Evolutionary conservation across 2,888 invertebrate species (phyloP).

Genomic region (Ophioninae sp.): DNA sequence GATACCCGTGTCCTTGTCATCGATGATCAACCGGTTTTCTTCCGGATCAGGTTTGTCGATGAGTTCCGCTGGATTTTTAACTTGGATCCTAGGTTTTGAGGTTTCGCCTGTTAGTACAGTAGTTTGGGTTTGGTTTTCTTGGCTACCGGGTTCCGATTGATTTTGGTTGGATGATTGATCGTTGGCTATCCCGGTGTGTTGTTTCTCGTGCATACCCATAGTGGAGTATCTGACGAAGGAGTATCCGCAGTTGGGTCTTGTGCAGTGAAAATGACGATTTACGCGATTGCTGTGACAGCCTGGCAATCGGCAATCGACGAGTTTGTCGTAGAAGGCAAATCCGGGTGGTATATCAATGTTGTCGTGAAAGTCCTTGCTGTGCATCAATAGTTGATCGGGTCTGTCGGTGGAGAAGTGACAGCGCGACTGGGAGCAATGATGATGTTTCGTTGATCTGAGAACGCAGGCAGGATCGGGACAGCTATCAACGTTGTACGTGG

Average conservation of each 20-base stretch:
- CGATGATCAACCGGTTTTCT: conserved; percentile 71
- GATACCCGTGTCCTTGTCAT: conserved; percentile 75
- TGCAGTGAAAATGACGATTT: conserved; percentile 90
- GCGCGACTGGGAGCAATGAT: conserved; percentile 91
- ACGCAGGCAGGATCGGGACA: conserved; percentile 91
- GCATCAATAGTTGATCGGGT: conserved; percentile 89
- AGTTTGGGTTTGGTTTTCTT: conserved; percentile 68
- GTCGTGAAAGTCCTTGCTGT: conserved; percentile 93
- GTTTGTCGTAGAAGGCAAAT: conserved; percentile 91
- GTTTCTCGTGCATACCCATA: conserved; percentile 88
- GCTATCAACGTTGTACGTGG: conserved; percentile 76
- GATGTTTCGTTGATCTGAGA: conserved; percentile 87
- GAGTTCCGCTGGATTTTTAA: conserved; percentile 78
- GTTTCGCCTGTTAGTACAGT: conserved; percentile 62
- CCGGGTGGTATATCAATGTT: conserved; percentile 91
- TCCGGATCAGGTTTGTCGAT: conserved; percentile 75
- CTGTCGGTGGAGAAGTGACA: conserved; percentile 93
- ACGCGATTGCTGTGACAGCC: conserved; percentile 87
- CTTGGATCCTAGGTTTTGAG: conserved; percentile 78
- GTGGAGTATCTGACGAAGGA: conserved; percentile 89
- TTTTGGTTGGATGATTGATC: conserved; percentile 46
- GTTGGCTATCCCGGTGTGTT: conserved; percentile 82
- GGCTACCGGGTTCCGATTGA: conserved; percentile 43
- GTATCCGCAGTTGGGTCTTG: conserved; percentile 86
- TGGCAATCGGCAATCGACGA: conserved; percentile 86